Evolutionary conservation across 2,113 vertebrate genomes (phyloP), one percentile per base, ranked within the genome.

Genomic region (Calidris pygmaea): DNA sequence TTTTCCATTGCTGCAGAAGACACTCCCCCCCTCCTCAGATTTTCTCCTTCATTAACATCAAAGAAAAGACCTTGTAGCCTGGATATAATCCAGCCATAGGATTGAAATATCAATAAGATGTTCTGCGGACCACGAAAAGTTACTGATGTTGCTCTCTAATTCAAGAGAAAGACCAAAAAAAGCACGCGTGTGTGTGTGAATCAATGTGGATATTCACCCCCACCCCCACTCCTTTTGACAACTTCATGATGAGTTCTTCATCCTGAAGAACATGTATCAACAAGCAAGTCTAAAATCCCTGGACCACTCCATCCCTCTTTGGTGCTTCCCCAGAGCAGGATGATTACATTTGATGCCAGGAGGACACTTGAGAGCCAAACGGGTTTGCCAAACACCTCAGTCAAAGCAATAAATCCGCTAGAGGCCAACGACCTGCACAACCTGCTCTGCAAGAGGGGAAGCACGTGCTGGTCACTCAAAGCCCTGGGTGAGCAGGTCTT

Each of bases 151-250:
- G 16, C 56, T 60, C 27, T 53, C 37, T 14, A 22, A 52, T 24
- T 63, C 81, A 55, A 34, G 37, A n/a, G 34, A n/a, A n/a, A 59
- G 56, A 58, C 56, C 53, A 53, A 18, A 8, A 7, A 37, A 56
- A 18, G 20, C 5, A 13, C 2, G 13, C 9, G 21, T n/a, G 56
- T 9, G 7, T 0, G 11, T 7, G 19, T 3, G 39, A 24, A 34
- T 26, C 10, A 24, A 37, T 16, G 20, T 11, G 23, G 63, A 58
- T 47, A 22, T 32, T 63, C 20, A 48, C 24, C 29, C 16, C 26
- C 52, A 26, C 23, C 26, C 9, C 52, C 26, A 14, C 13, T 7
- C 14, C 26, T 73, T 48, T 45, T 11, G 47, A 62, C 27, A 34
- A 24, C 60, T 29, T 65, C 21, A 15, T 32, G 55, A 50, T 14